Base-by-base conservation (phyloP, 2,797 vertebrate genomes). In the Tangara arthus region DNA sequence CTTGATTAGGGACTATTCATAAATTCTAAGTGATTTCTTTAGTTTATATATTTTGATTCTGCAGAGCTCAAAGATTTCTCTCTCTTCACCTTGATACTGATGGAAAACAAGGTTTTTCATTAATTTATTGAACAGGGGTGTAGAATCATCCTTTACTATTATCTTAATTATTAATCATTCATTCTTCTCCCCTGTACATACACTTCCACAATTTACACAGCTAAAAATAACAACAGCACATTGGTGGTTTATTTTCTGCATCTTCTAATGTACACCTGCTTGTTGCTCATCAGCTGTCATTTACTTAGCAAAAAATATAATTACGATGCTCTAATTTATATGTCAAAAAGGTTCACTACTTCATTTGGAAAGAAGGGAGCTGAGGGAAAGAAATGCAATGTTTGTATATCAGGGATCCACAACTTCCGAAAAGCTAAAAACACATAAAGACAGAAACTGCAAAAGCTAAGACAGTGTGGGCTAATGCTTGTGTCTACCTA, bases 231-330 rank as follows among this genome's bases (percentile, higher is more conserved):
- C 13, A 79, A 9, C 49, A 72, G 18, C 44, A 76, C 6, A 8
- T 9, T 35, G 42, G 28, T 61, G 41, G 82, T 85, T 89, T 94
- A 35, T 94, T 94, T 66, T 81, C n/a, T 84, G 8, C 50, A 68
- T 35, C 79, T 68, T 93, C 49, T 89, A 94, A 86, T 7, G 9
- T 76, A 79, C 65, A 66, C 41, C 37, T 92, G 42, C 22, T 79
- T 89, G 32, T 61, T 73, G 65, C 35, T 96, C 53, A 90, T 89
- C 82, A 82, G 23, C 68, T 60, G 28, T 26, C 60, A 60, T 83
- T 64, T 75, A 35, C 55, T 83, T 52, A 88, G 73, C 37, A 92
- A 87, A 87, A 93, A 90, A 73, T 28, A 42, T 89, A 71, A 92
- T 90, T 91, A 81, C 2, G 23, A 32, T 69, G 19, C 11, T 88